Evolutionary conservation across 2,113 vertebrate species (phyloP), one percentile per base, ranked within the genome.

Genomic region (Miniopterus natalensis): DNA sequence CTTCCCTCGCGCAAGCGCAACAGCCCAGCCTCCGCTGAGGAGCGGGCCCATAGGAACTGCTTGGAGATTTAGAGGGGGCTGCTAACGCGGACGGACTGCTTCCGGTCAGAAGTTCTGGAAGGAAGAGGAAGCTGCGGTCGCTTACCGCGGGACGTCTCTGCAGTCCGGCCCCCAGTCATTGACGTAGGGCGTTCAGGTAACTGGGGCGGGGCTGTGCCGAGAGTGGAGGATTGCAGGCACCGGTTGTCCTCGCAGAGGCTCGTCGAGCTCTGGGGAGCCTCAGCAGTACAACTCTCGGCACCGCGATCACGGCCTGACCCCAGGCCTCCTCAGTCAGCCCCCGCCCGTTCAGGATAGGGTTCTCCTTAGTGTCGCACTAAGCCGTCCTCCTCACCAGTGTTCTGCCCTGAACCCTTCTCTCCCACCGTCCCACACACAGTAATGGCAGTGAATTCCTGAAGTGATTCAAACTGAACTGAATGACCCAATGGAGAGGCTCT

Each of bases 1-100:
- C 20, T 51, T 51, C 31, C n/a, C 45, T 21, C 27, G 90, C 97
- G 96, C 97, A 97, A 15, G 96, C 95, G 96, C 97, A 88, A 12
- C 10, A 8, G 79, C 0, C 27, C 4, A 15, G 66, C 12, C 65
- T 40, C 5, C 6, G 51, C 21, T 6, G 27, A 47, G 55, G n/a
- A 74, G 25, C 42, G 36, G 92, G 12, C 18, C 45, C 77, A 1
- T 7, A 17, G 45, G 21, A 25, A 55, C 23, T 4, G 12, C 49
- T 8, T 14, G 1, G 7, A 51, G 36, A 11, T 11, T 65, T 13
- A 36, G 8, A 1, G 51, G 47, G 59, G 75, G 27, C 53, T 7
- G 51, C 21, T 85, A 21, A 74, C 0, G 80, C 9, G 3, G 63
- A 92, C 11, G 97, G 81, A 92, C 91, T 29, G 42, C 85, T 97